Conservation (phyloP, 2,888 invertebrate species). For the Acleris sparsana region DNA sequence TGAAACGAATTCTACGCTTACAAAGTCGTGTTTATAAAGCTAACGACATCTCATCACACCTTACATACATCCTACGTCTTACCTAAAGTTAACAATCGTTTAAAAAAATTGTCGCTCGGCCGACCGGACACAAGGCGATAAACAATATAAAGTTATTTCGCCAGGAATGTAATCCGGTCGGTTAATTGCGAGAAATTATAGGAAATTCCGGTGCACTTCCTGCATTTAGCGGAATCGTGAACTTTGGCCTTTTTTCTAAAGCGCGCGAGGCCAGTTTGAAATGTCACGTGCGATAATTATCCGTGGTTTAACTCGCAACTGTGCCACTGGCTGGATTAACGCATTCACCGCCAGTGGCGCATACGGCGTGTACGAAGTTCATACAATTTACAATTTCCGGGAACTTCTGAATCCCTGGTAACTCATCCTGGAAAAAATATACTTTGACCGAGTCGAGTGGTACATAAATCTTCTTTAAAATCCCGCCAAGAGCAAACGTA, state of each 20-base stretch:
- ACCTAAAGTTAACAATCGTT: neutral
- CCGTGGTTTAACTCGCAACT: neutral
- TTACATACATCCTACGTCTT: too few relatives aligned
- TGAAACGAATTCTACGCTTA: neutral
- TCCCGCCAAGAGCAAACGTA: too few relatives aligned
- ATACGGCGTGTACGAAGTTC: too few relatives aligned
- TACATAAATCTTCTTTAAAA: too few relatives aligned
- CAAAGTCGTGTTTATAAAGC: neutral
- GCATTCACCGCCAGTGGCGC: too few relatives aligned
- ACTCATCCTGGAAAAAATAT: too few relatives aligned
- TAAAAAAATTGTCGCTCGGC: neutral
- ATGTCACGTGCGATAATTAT: slow-evolving; percentile 3
- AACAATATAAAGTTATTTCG: slow-evolving; percentile 14
- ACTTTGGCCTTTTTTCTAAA: slow-evolving; percentile 25
- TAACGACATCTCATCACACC: neutral
- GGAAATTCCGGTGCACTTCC: slow-evolving; percentile 32
- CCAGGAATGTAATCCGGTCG: slow-evolving; percentile 7
- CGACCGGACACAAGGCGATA: slow-evolving; percentile 2
- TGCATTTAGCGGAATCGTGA: slow-evolving; percentile 7
- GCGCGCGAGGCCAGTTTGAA: slow-evolving; percentile 13
- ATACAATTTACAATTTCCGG: too few relatives aligned
- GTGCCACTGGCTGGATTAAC: too few relatives aligned
- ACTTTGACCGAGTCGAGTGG: too few relatives aligned
- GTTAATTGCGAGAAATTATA: slow-evolving; percentile 29
- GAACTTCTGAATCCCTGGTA: too few relatives aligned